Conservation (phyloP, 2,113 vertebrate genomes). For the Chloropsis cyanopogon region DNA sequence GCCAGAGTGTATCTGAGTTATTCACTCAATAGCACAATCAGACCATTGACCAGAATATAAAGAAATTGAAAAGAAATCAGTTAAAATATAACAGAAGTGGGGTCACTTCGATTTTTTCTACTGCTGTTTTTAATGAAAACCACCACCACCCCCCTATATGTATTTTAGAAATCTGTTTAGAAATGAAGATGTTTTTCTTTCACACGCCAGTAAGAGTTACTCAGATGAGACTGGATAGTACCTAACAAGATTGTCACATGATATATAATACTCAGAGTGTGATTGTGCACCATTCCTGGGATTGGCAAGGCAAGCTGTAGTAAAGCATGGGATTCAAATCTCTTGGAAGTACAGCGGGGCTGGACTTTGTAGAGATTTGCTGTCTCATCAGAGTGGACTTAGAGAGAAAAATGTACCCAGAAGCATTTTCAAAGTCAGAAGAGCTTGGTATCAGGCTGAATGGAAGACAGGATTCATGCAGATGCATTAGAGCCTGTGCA, state of each 20-base stretch:
- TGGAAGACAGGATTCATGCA: background rate
- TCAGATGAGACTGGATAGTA: background rate
- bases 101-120: background rate
- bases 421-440: background rate
- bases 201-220: background rate
- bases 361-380: background rate
- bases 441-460: background rate
- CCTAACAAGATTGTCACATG: background rate
- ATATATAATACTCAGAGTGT: background rate
- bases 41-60: background rate
- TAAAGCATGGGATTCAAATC: background rate
- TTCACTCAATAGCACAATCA: background rate
- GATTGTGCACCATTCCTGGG: background rate
- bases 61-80: background rate
- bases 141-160: rapidly evolving
- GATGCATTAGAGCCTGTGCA: background rate
- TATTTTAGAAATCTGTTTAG: background rate
- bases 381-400: background rate
- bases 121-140: background rate
- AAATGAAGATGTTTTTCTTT: background rate
- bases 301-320: background rate
- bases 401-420: background rate
- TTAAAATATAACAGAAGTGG: background rate
- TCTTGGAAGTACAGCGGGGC: background rate
- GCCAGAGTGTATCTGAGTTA: background rate